A percentile compares a stretch with the other conserved stretches of the same genome.
These are phyloP conservation scores for Eristalinus aeneus DNA, from an alignment of 2,888 invertebrate species.

Conservation along the genomic window DNA sequence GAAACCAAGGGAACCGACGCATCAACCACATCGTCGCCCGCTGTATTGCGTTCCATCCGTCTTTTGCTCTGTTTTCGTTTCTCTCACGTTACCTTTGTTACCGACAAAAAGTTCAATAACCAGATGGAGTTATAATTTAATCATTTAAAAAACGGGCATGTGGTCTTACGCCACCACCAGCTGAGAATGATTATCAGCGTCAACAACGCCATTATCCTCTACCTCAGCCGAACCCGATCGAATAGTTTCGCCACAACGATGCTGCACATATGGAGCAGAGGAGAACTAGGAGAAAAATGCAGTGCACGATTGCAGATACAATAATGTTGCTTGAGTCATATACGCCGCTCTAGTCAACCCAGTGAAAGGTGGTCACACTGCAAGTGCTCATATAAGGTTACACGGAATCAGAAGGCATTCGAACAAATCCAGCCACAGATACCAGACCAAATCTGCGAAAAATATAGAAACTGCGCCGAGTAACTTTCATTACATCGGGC, in stretches of 20 bases:
- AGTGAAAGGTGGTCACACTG: constrained; percentile 55
- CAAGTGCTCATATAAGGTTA: constrained; percentile 54
- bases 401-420: constrained; percentile 53
- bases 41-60: constrained; percentile 36
- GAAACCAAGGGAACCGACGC: constrained; percentile 40
- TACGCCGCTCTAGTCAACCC: constrained; percentile 1
- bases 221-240: constrained; percentile 24
- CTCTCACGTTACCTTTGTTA: background rate
- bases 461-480: background rate
- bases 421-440: background rate
- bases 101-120: constrained; percentile 59
- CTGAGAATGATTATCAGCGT: background rate
- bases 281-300: constrained; percentile 15
- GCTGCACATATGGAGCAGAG: background rate
- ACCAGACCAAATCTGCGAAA: constrained; percentile 19
- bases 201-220: background rate
- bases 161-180: constrained; percentile 35
- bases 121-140: constrained; percentile 60
- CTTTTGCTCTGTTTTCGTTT: constrained; percentile 14
- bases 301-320: constrained; percentile 37
- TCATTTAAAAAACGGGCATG: constrained; percentile 27
- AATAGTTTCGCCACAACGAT: background rate
- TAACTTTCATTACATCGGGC: constrained; percentile 43
- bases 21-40: constrained; percentile 25
- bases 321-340: constrained; percentile 39